A percentile compares a stretch with the other conserved stretches of the same genome.
These are phyloP conservation scores for Cheiracanthium punctorium DNA, from an alignment of 2,888 invertebrate species.

Conservation along the genomic window DNA sequence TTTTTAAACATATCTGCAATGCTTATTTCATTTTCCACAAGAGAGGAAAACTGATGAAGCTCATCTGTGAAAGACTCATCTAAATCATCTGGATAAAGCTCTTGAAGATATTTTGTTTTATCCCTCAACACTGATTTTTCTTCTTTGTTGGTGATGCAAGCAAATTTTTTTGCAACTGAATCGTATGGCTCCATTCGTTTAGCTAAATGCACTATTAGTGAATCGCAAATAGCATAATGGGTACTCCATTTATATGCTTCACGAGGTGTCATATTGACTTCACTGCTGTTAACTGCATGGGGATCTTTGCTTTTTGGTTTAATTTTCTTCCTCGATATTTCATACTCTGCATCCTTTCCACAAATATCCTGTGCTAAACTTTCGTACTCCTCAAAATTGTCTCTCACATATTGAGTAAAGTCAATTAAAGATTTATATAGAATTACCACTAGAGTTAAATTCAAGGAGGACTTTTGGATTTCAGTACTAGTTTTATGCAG, in stretches of 20 bases:
- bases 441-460: neutral
- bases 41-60: neutral
- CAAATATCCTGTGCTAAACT: too few species aligned
- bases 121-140: neutral
- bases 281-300: neutral
- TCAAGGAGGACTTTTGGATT: neutral
- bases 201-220: neutral
- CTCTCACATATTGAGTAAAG: too few species aligned
- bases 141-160: neutral
- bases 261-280: neutral
- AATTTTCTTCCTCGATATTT: neutral
- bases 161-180: neutral
- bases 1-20: neutral
- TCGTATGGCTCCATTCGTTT: neutral
- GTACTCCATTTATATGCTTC: neutral
- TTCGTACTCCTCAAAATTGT: too few species aligned
- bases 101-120: neutral
- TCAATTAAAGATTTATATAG: too few species aligned
- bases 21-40: neutral
- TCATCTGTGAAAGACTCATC: neutral
- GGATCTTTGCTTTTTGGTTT: neutral
- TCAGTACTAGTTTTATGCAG: neutral
- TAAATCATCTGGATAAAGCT: neutral
- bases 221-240: neutral
- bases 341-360: neutral